A percentile compares a stretch with the other conserved stretches of the same genome.
phyloP scores from a whole-genome alignment of 2,888 invertebrate genomes.

The Pseudanteris insignis region DNA sequence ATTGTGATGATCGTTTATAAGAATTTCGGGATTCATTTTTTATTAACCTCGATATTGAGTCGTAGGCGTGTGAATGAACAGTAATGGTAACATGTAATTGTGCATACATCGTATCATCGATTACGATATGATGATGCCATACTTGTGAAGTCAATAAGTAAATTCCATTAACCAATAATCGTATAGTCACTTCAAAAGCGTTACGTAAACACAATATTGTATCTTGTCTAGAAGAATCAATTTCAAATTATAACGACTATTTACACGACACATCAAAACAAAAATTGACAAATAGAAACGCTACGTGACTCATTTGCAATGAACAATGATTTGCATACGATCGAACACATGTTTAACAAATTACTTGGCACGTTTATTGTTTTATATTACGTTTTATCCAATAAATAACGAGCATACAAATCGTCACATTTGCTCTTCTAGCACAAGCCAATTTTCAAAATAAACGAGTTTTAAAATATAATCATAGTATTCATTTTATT shows the following conservation, averaged over 20 bases:
- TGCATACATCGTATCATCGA: too few relatives aligned
- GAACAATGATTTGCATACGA: slow-evolving; percentile 4
- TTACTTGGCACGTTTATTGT: slow-evolving; percentile 16
- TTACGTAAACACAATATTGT: slow-evolving; percentile 6
- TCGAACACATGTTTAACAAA: slow-evolving; percentile 6
- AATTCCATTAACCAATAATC: slow-evolving; percentile 18
- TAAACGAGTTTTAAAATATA: slow-evolving; percentile 20
- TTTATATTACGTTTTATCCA: slow-evolving; percentile 11
- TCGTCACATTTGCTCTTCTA: slow-evolving; percentile 26
- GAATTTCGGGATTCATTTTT: background rate
- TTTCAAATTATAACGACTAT: too few relatives aligned
- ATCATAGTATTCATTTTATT: slow-evolving; percentile 7
- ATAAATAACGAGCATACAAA: slow-evolving; percentile 21
- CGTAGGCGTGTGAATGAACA: too few relatives aligned
- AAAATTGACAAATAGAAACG: too few relatives aligned
- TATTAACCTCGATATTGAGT: too few relatives aligned
- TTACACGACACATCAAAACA: too few relatives aligned
- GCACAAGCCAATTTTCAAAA: slow-evolving; percentile 16
- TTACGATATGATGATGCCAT: too few relatives aligned
- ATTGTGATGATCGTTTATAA: slow-evolving; percentile 25
- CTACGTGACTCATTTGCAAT: too few relatives aligned
- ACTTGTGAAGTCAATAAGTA: slow-evolving; percentile 24
- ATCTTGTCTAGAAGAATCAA: slow-evolving; percentile 8
- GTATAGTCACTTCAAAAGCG: slow-evolving; percentile 7
- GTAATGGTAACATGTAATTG: too few relatives aligned